Percentiles rank a stretch among this genome's conserved stretches.
Conservation (phyloP, 2,113 vertebrate species). For the Albula goreensis region DNA sequence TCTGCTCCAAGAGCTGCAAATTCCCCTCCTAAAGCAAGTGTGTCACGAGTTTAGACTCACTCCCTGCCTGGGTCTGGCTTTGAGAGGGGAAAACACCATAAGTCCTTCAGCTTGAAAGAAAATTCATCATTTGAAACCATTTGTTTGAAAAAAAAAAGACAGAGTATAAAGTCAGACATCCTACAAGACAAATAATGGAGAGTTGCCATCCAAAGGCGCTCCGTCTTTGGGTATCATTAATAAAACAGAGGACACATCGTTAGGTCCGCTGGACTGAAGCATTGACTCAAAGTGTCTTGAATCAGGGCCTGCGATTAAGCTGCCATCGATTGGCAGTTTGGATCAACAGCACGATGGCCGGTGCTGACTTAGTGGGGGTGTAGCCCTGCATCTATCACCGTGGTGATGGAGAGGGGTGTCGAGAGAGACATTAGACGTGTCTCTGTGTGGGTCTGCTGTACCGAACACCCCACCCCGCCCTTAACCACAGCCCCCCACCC, state of each 20-base stretch:
- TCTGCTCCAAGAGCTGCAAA: background rate
- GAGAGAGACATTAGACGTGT: background rate
- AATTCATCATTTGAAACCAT: background rate
- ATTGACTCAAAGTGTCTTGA: background rate
- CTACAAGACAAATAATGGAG: background rate
- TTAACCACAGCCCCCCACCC: background rate
- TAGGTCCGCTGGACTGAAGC: background rate
- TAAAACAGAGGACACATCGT: background rate
- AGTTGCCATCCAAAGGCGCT: background rate
- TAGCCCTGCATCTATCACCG: background rate
- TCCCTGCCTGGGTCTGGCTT: background rate
- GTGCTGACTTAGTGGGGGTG: background rate
- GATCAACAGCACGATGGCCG: background rate
- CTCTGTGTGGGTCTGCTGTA: background rate
- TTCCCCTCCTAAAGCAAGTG: background rate
- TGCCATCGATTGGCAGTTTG: slow-evolving; percentile 2
- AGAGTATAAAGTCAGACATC: background rate
- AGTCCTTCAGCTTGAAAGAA: background rate
- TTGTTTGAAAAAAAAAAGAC: background rate
- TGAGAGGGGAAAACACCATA: background rate
- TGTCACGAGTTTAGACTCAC: background rate
- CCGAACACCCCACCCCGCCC: too few species aligned
- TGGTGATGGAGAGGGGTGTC: background rate
- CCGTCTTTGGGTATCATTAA: background rate
- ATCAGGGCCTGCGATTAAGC: background rate